Evolutionary conservation across 1,140 invertebrate species (phyloP), one percentile per base, ranked within the genome.

Genomic region (Temnothorax nylanderi): DNA sequence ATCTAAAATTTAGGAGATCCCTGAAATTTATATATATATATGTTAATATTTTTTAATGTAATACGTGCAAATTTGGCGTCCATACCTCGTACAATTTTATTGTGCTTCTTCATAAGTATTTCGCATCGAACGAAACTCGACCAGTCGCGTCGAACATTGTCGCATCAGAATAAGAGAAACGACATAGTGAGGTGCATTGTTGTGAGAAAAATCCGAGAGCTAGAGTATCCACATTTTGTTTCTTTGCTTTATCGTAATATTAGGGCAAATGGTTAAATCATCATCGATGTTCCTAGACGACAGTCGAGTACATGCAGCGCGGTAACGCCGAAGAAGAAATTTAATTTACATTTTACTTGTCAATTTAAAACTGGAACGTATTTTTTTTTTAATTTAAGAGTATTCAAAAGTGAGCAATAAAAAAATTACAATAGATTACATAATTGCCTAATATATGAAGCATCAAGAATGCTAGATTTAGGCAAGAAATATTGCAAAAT

Each of bases 171-270:
- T 72, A 56, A 75, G 21, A 75, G 41, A 62, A 60, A 75, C 5
- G 18, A 49, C 41, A 72, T 58, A 75, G 51, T 82, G 80, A 82
- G 54, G 80, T 84, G 80, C 80, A 84, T 49, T 56, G 32, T 84
- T 47, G 54, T 84, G 80, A 84, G 54, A 49, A 75, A 49, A 82
- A 74, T 37, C 13, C 47, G 18, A 72, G 34, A 84, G 51, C 18
- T 75, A 74, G 80, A 84, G 80, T 75, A 84, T 84, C 80, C 80
- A 82, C 80, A 74, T 75, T 69, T 49, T 74, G 69, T 58, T 60
- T 32, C 44, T 82, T 74, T 21, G 62, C 41, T 60, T 69, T 47
- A 41, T 74, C 67, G 4, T 84, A 84, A 44, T 84, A 84, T 84
- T 62, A 37, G 56, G n/a, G n/a, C 49, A 82, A 82, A 84, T 11